Percentiles rank a stretch among this genome's conserved stretches.
Evolutionary conservation across 2,888 invertebrate species (phyloP).

Genomic region (Hemistola chrysoprasaria): DNA sequence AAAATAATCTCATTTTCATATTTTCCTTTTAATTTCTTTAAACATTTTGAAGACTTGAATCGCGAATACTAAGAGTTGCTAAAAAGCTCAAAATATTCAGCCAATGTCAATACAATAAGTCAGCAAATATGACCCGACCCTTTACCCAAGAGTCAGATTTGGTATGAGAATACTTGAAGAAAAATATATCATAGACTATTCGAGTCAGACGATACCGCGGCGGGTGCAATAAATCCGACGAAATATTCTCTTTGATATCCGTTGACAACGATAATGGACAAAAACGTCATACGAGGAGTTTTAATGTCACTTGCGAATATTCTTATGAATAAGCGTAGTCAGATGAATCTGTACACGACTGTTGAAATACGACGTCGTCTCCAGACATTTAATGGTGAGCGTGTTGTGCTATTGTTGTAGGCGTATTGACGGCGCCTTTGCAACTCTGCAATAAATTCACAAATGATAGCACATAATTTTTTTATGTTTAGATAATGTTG

Average conservation of each 20-base stretch:
- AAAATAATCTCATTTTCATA: no score
- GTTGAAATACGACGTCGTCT: conserved; percentile 70
- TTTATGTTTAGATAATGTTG: no score
- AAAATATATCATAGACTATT: conserved; percentile 52
- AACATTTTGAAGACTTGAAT: conserved; percentile 28
- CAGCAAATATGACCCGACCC: conserved; percentile 34
- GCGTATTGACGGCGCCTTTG: conserved; percentile 62
- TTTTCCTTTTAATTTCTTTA: no score
- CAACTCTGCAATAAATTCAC: conserved; percentile 47
- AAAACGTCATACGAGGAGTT: conserved; percentile 66
- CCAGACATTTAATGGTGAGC: conserved; percentile 56
- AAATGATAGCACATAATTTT: no score
- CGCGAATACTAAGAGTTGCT: conserved; percentile 27
- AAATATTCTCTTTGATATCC: conserved; percentile 62
- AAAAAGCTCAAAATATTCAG: conserved; percentile 36
- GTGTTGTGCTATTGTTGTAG: conserved; percentile 60
- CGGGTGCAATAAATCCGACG: conserved; percentile 61
- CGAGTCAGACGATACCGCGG: conserved; percentile 45
- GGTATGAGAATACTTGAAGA: conserved; percentile 40
- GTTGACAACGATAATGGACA: conserved; percentile 62
- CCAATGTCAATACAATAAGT: conserved; percentile 40
- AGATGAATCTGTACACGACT: conserved; percentile 78
- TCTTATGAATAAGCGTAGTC: conserved; percentile 63
- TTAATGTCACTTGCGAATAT: conserved; percentile 70
- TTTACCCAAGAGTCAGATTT: conserved; percentile 30